Base-by-base conservation (phyloP, 2,113 vertebrate species). In the Isichthys henryi region DNA sequence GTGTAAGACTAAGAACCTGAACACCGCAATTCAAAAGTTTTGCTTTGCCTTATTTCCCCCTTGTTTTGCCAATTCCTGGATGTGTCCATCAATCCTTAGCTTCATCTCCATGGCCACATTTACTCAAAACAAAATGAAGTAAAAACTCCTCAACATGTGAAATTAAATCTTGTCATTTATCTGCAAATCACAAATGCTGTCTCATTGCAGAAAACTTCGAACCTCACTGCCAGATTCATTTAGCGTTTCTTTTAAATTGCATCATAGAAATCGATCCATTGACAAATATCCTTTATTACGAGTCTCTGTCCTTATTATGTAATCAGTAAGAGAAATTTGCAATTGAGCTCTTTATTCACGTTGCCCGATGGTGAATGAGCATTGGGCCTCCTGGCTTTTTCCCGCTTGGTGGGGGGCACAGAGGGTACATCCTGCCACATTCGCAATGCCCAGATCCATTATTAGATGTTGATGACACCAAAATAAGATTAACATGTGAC, bases 401-500 rank as follows among this genome's bases (percentile, higher is more conserved):
- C 70, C 1, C 23, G 19, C 66, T 77, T 13, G 19, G 31, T 45
- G 48, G 45, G 11, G 27, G 31, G 27, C 3, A 46, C 10, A 31
- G 66, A 77, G 45, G 58, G 5, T 27, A 48, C 49, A 1, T 74
- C 58, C 87, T 46, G n/a, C 39, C 39, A 56, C n/a, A 21, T 10
- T 50, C 46, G 13, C 45, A 77, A 74, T 46, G 87, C 39, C 21
- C 43, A 45, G 46, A 74, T 50, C 58, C 62, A 70, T 45, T 43
- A 58, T 66, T 62, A 15, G 43, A 48, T 27, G 45, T 27, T 88
- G 88, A 35, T 88, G 88, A 77, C 88, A 74, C 46, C 11, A 50
- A 88, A 88, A 88, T 43, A 45, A 88, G 58, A 77, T 88, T 88
- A 70, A 77, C 11, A 62, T 74, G 88, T 23, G 21, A 88, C 45